Evolutionary conservation across 2,113 vertebrate genomes (phyloP), one percentile per base, ranked within the genome.

Genomic region (Anser cygnoides): DNA sequence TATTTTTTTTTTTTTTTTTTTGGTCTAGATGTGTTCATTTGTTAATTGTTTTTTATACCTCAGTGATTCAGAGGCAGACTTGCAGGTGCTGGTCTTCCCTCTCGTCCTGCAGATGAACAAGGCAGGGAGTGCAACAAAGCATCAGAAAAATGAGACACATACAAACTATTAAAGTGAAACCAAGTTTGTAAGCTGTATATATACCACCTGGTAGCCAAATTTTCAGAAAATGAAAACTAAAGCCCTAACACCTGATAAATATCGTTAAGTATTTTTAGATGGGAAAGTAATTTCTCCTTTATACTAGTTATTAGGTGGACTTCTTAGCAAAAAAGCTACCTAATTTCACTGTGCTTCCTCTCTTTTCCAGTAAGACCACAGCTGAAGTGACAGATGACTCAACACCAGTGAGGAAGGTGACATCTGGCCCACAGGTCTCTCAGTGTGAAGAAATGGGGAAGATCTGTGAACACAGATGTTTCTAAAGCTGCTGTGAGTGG

Each of bases 1-100:
- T 17, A 67, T 78, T 89, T 43, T 46, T 49, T 49, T 21, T 49
- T 3, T 11, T 49, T 21, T 46, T 16, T 75, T 87, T 91, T 49
- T 52, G 74, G 67, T 54, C 63, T 74, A 66, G 37, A 71, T 55
- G 37, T 0, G 0, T 65, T 82, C 78, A 39, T 84, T 74, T 55
- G 41, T n/a, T 59, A 91, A 59, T 55, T 62, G 7, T 20, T 92
- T 77, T 89, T 78, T 81, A 84, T 35, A 79, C 39, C 39, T 89
- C 33, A 31, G 7, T 2, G 2, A 17, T 87, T 92, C 49, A 63
- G 41, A 87, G 23, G 21, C 59, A 92, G 81, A 55, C 37, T 83
- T 91, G 28, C 37, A 92, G 61, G 57, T 75, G 50, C 14, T 4
- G 2, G 19, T 78, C n/a, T 68, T 75, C 21, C 33, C 41, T 81